These are phyloP conservation scores for Drepana arcuata DNA, from an alignment of 1,140 invertebrate species.

Conservation along the genomic window DNA sequence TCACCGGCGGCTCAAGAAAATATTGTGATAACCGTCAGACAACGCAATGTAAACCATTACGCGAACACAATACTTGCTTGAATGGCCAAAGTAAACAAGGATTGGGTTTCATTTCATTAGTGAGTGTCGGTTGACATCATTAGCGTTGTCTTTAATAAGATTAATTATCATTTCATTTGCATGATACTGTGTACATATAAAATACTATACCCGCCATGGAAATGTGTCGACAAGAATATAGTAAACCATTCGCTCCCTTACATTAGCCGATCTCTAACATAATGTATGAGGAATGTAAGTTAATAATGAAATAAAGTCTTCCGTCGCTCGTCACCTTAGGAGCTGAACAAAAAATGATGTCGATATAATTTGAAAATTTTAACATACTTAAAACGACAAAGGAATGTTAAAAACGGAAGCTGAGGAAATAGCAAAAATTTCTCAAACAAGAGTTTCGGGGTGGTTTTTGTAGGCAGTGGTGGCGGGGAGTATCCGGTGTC, in stretches of 20 bases:
- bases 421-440: conserved; percentile 41
- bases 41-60: conserved; percentile 7
- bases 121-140: conserved; percentile 19
- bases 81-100: conserved; percentile 17
- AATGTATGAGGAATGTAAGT: neutral
- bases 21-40: conserved; percentile 21
- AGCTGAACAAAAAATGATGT: no score
- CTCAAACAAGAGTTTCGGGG: conserved; percentile 38
- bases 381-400: conserved; percentile 25
- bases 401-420: conserved; percentile 38
- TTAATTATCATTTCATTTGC: conserved; percentile 7
- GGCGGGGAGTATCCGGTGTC: conserved; percentile 54
- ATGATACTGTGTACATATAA: neutral
- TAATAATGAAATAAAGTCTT: neutral
- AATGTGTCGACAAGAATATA: neutral
- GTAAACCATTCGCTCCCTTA: neutral
- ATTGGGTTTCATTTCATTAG: conserved; percentile 28
- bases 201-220: no score
- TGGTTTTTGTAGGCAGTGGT: conserved; percentile 14
- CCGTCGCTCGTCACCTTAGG: neutral
- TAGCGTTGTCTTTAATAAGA: conserved; percentile 24
- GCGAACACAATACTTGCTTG: conserved; percentile 1
- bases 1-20: conserved; percentile 12
- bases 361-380: conserved; percentile 6
- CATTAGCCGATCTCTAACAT: neutral